Evolutionary conservation across 2,888 invertebrate species (phyloP).

Genomic region (Macrosoma leucophasiata): DNA sequence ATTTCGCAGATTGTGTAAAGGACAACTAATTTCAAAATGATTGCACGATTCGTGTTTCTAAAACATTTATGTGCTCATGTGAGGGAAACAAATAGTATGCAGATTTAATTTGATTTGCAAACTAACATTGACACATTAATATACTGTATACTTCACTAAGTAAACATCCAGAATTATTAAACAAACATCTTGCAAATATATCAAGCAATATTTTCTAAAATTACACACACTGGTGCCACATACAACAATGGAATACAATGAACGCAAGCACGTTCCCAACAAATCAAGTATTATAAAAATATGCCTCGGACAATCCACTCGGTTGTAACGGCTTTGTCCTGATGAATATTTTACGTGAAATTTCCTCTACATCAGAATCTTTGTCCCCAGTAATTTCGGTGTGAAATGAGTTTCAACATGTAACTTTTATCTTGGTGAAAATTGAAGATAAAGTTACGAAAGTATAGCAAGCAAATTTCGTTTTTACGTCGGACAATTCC

Average conservation of each 20-base stretch:
- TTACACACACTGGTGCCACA: slow-evolving; percentile 35
- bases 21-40: no score
- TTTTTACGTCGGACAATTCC: slow-evolving; percentile 9
- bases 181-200: slow-evolving; percentile 32
- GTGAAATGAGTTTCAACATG: slow-evolving; percentile 48
- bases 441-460: slow-evolving; percentile 35
- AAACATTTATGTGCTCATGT: no score
- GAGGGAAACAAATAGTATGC: no score
- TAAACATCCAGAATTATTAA: slow-evolving; percentile 26
- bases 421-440: slow-evolving; percentile 38
- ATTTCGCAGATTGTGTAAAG: no score
- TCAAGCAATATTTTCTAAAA: slow-evolving; percentile 36
- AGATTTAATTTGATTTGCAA: no score
- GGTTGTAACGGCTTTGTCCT: slow-evolving; percentile 36
- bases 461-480: no score
- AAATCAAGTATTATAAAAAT: slow-evolving; percentile 34
- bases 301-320: slow-evolving; percentile 33
- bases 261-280: slow-evolving; percentile 21
- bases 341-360: slow-evolving; percentile 56
- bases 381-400: slow-evolving; percentile 33
- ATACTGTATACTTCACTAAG: background rate
- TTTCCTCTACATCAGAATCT: slow-evolving; percentile 29
- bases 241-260: slow-evolving; percentile 34
- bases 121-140: no score
- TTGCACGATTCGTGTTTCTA: no score